phyloP scores from a whole-genome alignment of 2,797 vertebrate genomes.

The Triplophysa yarkandensis region DNA sequence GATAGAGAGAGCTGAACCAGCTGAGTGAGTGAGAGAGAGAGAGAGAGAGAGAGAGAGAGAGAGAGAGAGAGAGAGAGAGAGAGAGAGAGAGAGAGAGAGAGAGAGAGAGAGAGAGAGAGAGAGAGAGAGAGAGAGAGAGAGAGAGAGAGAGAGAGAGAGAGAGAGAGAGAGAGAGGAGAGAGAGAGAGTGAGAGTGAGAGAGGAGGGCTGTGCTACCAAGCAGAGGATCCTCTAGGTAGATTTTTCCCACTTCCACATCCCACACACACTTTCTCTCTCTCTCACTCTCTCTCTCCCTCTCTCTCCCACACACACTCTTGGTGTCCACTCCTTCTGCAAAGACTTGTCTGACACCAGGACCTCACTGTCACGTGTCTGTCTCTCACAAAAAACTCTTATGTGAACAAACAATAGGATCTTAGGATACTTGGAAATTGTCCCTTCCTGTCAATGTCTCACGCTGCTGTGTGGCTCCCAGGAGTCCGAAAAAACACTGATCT shows the following conservation, averaged over 20 bases:
- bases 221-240: slow-evolving; percentile 74
- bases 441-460: slow-evolving; percentile 23
- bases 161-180: slow-evolving; percentile 56
- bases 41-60: slow-evolving; percentile 56
- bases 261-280: not conserved
- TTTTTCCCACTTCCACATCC: slow-evolving; percentile 50
- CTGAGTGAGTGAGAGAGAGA: slow-evolving; percentile 52
- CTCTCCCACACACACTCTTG: slow-evolving; percentile 1
- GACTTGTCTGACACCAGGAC: slow-evolving; percentile 15
- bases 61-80: too few relatives aligned
- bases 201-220: slow-evolving; percentile 62
- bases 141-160: slow-evolving; percentile 43
- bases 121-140: slow-evolving; percentile 62
- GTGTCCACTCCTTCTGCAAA: slow-evolving; percentile 1
- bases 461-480: slow-evolving; percentile 12
- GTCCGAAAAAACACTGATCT: slow-evolving; percentile 35
- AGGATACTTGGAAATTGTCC: not conserved
- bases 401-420: not conserved
- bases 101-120: too few relatives aligned
- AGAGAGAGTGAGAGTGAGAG: too few relatives aligned
- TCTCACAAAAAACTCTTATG: not conserved
- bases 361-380: slow-evolving; percentile 3
- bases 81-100: too few relatives aligned
- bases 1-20: slow-evolving; percentile 63
- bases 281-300: slow-evolving; percentile 6